These are phyloP conservation scores for Lasioglossum vierecki DNA, from an alignment of 2,888 invertebrate species.

Conservation along the genomic window DNA sequence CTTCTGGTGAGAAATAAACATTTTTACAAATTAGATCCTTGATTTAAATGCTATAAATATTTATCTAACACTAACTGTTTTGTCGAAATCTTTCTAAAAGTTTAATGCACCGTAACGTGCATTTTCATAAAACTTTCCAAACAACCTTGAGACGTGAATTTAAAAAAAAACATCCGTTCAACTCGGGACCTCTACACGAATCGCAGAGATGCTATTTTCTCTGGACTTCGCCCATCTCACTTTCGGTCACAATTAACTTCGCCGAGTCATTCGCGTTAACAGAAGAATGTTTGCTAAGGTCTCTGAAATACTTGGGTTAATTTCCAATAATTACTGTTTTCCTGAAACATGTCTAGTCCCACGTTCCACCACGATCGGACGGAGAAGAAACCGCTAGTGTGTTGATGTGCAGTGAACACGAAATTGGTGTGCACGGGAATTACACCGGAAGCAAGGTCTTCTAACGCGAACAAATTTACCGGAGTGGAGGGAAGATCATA, in stretches of 20 bases:
- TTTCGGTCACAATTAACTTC: constrained; percentile 50
- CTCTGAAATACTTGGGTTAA: neutral
- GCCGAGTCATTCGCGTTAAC: constrained; percentile 57
- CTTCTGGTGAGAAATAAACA: no score
- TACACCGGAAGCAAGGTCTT: constrained; percentile 49
- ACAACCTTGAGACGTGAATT: neutral
- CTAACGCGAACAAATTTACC: constrained; percentile 1
- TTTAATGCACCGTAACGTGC: no score
- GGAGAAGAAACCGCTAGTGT: constrained; percentile 51
- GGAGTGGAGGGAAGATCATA: constrained; percentile 28
- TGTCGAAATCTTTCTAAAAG: no score
- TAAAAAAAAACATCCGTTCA: neutral
- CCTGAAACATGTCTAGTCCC: constrained; percentile 10
- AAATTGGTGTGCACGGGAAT: constrained; percentile 60
- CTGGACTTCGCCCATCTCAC: constrained; percentile 44
- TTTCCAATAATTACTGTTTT: neutral
- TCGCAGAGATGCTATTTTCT: constrained; percentile 33
- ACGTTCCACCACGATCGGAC: neutral
- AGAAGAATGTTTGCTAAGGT: neutral
- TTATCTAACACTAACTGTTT: no score
- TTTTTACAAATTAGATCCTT: no score
- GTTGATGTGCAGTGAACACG: constrained; percentile 66
- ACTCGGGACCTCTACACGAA: neutral
- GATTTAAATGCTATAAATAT: no score
- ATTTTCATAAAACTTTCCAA: neutral